Conservation (phyloP, 2,113 vertebrate species). For the Strix aluco region DNA sequence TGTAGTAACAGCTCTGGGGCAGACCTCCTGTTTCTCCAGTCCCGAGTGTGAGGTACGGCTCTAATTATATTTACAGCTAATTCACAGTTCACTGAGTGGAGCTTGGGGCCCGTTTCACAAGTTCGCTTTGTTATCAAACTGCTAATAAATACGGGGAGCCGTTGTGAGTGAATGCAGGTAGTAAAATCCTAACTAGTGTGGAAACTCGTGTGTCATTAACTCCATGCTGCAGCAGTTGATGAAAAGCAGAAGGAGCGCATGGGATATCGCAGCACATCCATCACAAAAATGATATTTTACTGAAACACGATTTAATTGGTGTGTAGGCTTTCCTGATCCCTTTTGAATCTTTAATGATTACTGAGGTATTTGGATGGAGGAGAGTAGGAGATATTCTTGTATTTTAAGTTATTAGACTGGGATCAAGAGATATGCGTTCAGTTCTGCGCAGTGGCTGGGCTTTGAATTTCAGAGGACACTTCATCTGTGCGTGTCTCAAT, state of each 20-base stretch:
- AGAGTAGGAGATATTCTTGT: background rate
- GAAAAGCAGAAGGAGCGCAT: background rate
- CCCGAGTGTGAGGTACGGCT: slow-evolving; percentile 34
- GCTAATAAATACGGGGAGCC: background rate
- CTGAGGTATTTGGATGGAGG: background rate
- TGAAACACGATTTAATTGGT: background rate
- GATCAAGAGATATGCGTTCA: background rate
- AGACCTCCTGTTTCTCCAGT: slow-evolving; percentile 55
- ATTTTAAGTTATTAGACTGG: background rate
- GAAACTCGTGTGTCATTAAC: background rate
- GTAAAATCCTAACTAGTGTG: background rate
- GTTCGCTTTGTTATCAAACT: slow-evolving; percentile 16
- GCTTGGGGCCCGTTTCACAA: slow-evolving; percentile 42
- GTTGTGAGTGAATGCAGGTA: background rate
- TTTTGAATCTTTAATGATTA: background rate
- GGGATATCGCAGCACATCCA: background rate
- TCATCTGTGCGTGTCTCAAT: background rate
- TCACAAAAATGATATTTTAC: background rate
- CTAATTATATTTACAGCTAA: slow-evolving; percentile 63
- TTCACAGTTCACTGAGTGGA: slow-evolving; percentile 37
- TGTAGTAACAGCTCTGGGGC: slow-evolving; percentile 76
- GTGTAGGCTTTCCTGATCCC: slow-evolving; percentile 4
- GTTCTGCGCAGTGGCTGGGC: background rate
- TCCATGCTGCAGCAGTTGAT: background rate
- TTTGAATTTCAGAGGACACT: background rate